Evolutionary conservation across 2,888 invertebrate genomes (phyloP).

Genomic region (Caenorhabditis sinica): DNA sequence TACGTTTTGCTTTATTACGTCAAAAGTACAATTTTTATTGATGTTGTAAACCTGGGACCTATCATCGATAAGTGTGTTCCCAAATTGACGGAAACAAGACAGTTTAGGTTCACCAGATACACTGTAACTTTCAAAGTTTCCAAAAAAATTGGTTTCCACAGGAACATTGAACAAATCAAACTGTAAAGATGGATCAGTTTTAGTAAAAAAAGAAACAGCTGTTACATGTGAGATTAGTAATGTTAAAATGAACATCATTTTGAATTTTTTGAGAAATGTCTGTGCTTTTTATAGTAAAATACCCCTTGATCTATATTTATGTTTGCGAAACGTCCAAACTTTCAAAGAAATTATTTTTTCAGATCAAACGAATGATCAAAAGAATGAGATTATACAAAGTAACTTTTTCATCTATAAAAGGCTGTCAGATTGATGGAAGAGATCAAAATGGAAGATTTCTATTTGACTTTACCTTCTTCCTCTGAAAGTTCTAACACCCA

Average conservation of each 20-base stretch:
- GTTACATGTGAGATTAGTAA: background rate
- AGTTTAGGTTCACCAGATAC: slow-evolving; percentile 15
- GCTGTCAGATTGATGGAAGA: too few species aligned
- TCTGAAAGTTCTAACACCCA: too few species aligned
- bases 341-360: too few species aligned
- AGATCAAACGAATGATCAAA: too few species aligned
- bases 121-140: background rate
- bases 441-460: too few species aligned
- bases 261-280: too few species aligned
- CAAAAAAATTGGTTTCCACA: slow-evolving; percentile 1
- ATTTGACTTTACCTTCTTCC: too few species aligned
- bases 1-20: background rate
- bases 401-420: background rate
- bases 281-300: too few species aligned
- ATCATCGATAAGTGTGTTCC: slow-evolving; percentile 4
- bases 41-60: slow-evolving; percentile 13
- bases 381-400: too few species aligned
- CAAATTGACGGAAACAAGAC: slow-evolving; percentile 4
- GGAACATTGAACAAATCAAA: slow-evolving; percentile 20
- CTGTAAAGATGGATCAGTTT: background rate
- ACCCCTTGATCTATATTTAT: too few species aligned
- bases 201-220: background rate
- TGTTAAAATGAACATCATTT: background rate
- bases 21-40: slow-evolving; percentile 9
- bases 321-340: too few species aligned